Base-by-base conservation (phyloP, 2,888 invertebrate species). In the Parthenolecanium corni region DNA sequence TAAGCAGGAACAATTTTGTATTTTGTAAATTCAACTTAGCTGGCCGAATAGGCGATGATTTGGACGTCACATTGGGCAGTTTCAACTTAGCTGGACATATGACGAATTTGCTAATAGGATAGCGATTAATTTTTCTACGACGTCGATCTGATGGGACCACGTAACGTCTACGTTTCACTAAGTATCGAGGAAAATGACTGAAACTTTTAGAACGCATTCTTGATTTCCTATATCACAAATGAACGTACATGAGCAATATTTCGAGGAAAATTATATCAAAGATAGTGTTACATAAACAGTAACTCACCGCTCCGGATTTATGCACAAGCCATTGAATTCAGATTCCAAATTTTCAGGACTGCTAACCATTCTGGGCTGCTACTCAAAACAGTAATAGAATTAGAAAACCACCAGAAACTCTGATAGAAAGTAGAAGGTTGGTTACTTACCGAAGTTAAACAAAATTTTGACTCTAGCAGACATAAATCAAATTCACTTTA, bases 21-120 rank as follows among this genome's bases (percentile, higher is more conserved):
- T 51, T 49, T 36, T 61, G 49, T 38, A 61, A 16, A 23, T 61
- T 61, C 16, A 61, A 36, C 23, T 61, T 61, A 3, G 61, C 61
- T n/a, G 61, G 61, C 20, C 61, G 61, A 46, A 61, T 31, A 20
- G 49, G 23, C 0, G 6, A 40, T 21, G 61, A 61, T 38, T 61
- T 61, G n/a, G 21, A n/a, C 21, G 16, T 20, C 14, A 31, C 21
- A 14, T 11, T 21, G 11, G 49, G 11, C 6, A 49, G 20, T 14
- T 49, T 49, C 9, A 49, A 21, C 14, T 49, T 49, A 9, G 49
- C 49, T 23, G 49, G 49, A 23, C 49, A 23, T 14, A 49, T 18
- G 14, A 49, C 23, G 9, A 14, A 14, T 9, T 31, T 31, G 31
- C 31, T 31, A 4, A 31, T 31, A 6, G 31, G 31, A 31, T 31